phyloP scores from a whole-genome alignment of 1,140 invertebrate species.

The Holotrichia oblita region DNA sequence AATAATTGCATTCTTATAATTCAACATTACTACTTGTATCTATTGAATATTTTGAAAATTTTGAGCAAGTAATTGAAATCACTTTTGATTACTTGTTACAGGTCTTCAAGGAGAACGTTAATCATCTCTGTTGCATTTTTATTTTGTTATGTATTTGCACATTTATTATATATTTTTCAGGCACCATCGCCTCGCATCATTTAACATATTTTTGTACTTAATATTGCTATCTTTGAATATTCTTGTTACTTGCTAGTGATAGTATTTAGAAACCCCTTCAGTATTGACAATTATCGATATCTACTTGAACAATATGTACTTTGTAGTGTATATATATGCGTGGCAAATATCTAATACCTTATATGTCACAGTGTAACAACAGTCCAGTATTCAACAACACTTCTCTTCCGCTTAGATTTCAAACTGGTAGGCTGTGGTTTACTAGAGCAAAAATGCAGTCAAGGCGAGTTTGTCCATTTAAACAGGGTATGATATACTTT shows the following conservation, averaged over 20 bases:
- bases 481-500: slow-evolving; percentile 17
- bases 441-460: slow-evolving; percentile 19
- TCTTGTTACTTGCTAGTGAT: slow-evolving; percentile 18
- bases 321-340: neutral
- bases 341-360: slow-evolving; percentile 27
- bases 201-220: slow-evolving; percentile 4
- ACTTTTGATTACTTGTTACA: slow-evolving; percentile 28
- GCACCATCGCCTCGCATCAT: slow-evolving; percentile 25
- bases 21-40: neutral
- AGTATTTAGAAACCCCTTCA: neutral
- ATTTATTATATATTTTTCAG: slow-evolving; percentile 30
- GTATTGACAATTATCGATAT: neutral
- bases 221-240: slow-evolving; percentile 10
- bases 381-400: slow-evolving; percentile 18
- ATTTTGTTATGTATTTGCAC: slow-evolving; percentile 31
- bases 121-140: slow-evolving; percentile 27
- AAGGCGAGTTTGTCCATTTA: slow-evolving; percentile 11
- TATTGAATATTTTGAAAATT: neutral
- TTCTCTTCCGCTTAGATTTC: slow-evolving; percentile 28
- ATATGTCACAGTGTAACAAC: slow-evolving; percentile 29
- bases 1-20: neutral
- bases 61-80: slow-evolving; percentile 28
- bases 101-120: slow-evolving; percentile 29
- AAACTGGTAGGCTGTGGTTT: slow-evolving; percentile 22
- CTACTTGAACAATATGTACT: neutral